Evolutionary conservation across 2,113 vertebrate genomes (phyloP), one percentile per base, ranked within the genome.

Genomic region (rat (Rattus norvegicus)): DNA sequence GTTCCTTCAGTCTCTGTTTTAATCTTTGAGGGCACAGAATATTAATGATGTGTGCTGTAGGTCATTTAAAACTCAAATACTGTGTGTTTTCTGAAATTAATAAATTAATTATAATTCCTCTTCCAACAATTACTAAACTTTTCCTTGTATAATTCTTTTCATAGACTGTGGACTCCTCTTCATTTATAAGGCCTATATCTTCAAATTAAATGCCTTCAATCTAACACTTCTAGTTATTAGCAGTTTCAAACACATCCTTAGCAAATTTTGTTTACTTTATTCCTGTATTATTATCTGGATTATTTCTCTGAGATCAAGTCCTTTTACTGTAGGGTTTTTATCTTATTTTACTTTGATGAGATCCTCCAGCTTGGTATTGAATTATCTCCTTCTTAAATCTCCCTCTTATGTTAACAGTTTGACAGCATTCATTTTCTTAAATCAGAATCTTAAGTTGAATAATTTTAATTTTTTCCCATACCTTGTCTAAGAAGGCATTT

Each of bases 261-360:
- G 65, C 39, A 76, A 75, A 36, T 22, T 54, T 88, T 79, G 13
- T 47, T 83, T 96, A 65, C 61, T 72, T 77, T 83, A 76, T 83
- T 81, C 5, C 67, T 22, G 43, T 80, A 39, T 93, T 9, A 72
- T 52, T 77, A 56, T 16, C 39, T 59, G 52, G 52, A 69, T 52
- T 72, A 70, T 92, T 88, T 94, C 65, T 95, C 59, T 72, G 69
- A 65, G 59, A 72, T 67, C 47, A 77, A 79, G 36, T 47, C 43
- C 49, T 10, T 84, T 92, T 87, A 65, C 61, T 88, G 8, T 24
- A 4, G 2, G 8, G n/a, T 39, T 73, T 73, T 73, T 22, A 73
- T 36, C 36, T 86, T 59, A 59, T 92, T 70, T 22, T 2, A 5
- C n/a, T 94, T 75, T 72, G 56, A 77, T 77, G 30, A 36, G 39